These are phyloP conservation scores for Lasiurus borealis DNA, from an alignment of 2,113 vertebrate species.

Conservation along the genomic window DNA sequence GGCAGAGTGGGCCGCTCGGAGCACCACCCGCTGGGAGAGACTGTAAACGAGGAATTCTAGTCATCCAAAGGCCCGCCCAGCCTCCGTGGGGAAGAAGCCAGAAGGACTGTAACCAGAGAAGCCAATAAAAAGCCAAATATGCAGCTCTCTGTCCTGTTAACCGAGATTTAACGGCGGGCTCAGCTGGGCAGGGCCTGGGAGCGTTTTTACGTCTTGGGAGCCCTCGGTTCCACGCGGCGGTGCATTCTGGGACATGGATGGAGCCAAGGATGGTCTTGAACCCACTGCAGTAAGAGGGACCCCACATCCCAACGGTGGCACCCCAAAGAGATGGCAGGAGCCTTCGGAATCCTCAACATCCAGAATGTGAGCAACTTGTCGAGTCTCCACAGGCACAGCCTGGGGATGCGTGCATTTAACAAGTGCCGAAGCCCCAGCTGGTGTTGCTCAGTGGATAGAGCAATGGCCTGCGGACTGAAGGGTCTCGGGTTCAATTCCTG, in stretches of 20 bases:
- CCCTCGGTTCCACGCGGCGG: rapidly evolving
- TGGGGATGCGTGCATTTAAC: background rate
- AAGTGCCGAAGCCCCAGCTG: background rate
- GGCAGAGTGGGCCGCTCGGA: background rate
- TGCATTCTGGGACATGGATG: background rate
- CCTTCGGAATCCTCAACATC: background rate
- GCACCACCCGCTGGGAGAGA: background rate
- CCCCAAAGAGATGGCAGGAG: background rate
- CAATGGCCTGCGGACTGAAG: too few relatives aligned
- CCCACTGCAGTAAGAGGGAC: background rate
- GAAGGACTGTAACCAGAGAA: background rate
- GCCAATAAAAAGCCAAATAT: background rate
- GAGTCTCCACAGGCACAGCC: background rate
- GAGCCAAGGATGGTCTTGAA: background rate
- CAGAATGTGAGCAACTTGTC: background rate
- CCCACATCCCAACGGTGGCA: background rate
- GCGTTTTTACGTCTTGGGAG: background rate
- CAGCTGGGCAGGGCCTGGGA: background rate
- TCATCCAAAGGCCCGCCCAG: background rate
- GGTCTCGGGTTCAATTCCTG: too few relatives aligned
- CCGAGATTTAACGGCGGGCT: background rate
- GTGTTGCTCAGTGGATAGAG: too few relatives aligned
- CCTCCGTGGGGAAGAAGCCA: background rate
- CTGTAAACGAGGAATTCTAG: background rate
- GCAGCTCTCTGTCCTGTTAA: background rate